A percentile compares a stretch with the other conserved stretches of the same genome.
phyloP scores from a whole-genome alignment of 2,797 vertebrate genomes.

The Lagocephalus sceleratus region DNA sequence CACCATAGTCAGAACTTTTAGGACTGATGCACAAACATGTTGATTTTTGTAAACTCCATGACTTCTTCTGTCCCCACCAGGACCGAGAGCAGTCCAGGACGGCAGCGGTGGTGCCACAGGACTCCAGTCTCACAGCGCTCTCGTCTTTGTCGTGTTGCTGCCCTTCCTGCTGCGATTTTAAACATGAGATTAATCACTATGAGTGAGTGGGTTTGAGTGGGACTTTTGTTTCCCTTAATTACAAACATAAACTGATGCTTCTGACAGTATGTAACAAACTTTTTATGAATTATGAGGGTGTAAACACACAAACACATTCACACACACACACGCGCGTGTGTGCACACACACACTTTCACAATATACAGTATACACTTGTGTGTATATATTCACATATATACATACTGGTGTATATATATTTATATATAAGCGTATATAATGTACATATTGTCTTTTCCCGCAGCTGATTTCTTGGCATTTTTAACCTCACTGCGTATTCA shows the following conservation, averaged over 20 bases:
- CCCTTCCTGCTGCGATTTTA: constrained; percentile 90
- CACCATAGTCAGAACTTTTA: too few relatives aligned
- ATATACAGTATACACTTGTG: constrained; percentile 52
- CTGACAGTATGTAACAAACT: constrained; percentile 44
- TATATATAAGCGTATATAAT: too few relatives aligned
- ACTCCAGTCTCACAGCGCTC: constrained; percentile 79
- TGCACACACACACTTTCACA: constrained; percentile 31
- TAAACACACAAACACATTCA: constrained; percentile 22
- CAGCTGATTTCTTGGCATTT: constrained; percentile 44
- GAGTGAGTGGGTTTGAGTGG: background rate
- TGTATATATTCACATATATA: too few relatives aligned
- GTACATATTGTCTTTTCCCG: constrained; percentile 15
- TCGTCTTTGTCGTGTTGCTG: constrained; percentile 81
- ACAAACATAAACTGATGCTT: constrained; percentile 74
- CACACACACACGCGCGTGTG: too few relatives aligned
- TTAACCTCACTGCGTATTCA: constrained; percentile 49
- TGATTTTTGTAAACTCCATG: too few relatives aligned
- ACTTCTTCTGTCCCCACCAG: constrained; percentile 61
- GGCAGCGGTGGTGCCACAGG: constrained; percentile 82
- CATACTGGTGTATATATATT: too few relatives aligned
- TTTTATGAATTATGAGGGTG: constrained; percentile 45
- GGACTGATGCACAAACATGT: too few relatives aligned
- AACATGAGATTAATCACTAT: constrained; percentile 74
- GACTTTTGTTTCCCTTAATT: constrained; percentile 15
- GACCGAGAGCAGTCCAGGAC: constrained; percentile 92